Evolutionary conservation across 2,888 invertebrate genomes (phyloP).

Genomic region (Eupithecia tripunctaria): DNA sequence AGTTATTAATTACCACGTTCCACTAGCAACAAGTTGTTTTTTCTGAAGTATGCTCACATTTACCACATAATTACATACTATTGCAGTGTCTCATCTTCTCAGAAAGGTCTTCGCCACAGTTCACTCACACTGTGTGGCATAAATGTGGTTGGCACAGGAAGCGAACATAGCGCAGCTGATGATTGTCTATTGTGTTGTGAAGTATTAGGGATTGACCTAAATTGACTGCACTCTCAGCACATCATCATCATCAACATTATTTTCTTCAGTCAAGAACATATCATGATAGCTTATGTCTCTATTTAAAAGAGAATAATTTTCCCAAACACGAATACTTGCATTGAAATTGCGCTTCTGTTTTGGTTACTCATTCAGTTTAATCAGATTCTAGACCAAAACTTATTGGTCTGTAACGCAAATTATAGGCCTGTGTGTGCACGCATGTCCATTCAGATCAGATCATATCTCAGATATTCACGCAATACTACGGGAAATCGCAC

Average conservation of each 20-base stretch:
- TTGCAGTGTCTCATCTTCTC: constrained; percentile 20
- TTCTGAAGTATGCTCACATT: constrained; percentile 35
- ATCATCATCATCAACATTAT: not conserved
- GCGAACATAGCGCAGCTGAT: not conserved
- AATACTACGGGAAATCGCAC: constrained; percentile 31
- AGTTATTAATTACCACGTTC: constrained; percentile 63
- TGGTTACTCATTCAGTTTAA: constrained; percentile 5
- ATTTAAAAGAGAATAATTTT: not conserved
- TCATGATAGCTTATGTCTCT: not conserved
- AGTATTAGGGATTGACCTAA: constrained; percentile 11
- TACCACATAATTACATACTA: constrained; percentile 27
- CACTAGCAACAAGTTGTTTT: constrained; percentile 45
- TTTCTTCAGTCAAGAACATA: not conserved
- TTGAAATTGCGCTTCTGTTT: constrained; percentile 13
- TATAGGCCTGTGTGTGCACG: constrained; percentile 23
- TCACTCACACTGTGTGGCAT: no score
- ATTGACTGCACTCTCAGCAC: not conserved
- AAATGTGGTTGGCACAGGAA: constrained; percentile 10
- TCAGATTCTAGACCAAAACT: constrained; percentile 20
- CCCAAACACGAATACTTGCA: not conserved
- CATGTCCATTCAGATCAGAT: constrained; percentile 33
- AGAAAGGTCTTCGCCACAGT: constrained; percentile 5
- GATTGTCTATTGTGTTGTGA: constrained; percentile 9
- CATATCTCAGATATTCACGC: constrained; percentile 34
- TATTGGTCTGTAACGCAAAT: constrained; percentile 36